phyloP scores from a whole-genome alignment of 1,140 invertebrate genomes.

The Arion vulgaris region DNA sequence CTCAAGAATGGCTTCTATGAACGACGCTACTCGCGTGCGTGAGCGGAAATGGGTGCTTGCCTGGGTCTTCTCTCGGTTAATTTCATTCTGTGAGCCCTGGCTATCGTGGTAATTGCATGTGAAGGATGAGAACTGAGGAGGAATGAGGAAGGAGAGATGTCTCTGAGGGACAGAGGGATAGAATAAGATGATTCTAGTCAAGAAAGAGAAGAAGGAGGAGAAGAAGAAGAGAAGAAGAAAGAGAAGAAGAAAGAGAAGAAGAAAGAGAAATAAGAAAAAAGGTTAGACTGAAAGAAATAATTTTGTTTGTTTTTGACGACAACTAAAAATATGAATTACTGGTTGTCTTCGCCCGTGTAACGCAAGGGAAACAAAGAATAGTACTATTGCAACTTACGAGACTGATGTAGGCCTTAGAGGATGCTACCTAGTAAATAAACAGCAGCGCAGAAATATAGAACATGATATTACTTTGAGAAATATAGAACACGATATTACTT shows the following conservation, averaged over 20 bases:
- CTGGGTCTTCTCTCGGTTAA: conserved; percentile 1
- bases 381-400: too few species aligned
- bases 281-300: too few species aligned
- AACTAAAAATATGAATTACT: too few species aligned
- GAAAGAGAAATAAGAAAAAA: neutral
- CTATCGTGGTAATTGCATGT: neutral
- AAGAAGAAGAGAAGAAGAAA: neutral
- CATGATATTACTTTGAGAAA: too few species aligned
- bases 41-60: neutral
- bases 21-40: neutral
- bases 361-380: too few species aligned
- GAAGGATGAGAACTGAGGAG: neutral
- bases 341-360: too few species aligned
- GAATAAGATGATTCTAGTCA: neutral
- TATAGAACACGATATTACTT: too few species aligned
- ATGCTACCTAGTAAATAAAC: too few species aligned
- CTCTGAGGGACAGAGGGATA: neutral
- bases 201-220: neutral
- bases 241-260: conserved; percentile 3
- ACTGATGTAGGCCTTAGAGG: too few species aligned
- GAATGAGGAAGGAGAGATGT: neutral
- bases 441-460: too few species aligned
- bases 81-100: neutral
- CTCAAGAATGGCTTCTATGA: neutral
- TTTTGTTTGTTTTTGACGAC: too few species aligned